Conservation (phyloP, 2,113 vertebrate genomes). For the Paradoxurus hermaphroditus region DNA sequence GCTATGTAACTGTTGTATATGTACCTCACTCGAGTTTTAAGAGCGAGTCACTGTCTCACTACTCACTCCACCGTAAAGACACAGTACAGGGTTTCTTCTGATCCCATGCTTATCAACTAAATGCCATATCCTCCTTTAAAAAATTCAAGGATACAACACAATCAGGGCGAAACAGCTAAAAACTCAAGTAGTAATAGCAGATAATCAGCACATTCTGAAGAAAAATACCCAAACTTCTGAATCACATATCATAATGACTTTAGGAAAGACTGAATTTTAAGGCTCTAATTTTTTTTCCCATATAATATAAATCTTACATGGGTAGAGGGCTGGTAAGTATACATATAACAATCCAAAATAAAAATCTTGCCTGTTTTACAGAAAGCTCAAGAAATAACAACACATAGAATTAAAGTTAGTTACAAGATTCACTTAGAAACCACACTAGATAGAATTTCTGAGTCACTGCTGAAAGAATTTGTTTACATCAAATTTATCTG, state of each 20-base stretch:
- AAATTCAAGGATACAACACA: neutral
- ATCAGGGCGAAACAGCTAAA: neutral
- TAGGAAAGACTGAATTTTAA: neutral
- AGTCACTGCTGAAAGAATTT: neutral
- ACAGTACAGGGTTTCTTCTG: neutral
- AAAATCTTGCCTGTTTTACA: neutral
- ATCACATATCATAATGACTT: neutral
- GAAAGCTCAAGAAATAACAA: neutral
- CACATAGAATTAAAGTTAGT: neutral
- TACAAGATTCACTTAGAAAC: neutral
- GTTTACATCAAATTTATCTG: neutral
- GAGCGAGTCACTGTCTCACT: neutral
- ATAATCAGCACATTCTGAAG: neutral
- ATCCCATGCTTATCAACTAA: neutral
- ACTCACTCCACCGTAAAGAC: neutral
- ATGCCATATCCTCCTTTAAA: neutral
- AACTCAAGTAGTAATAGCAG: neutral
- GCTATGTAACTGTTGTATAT: neutral
- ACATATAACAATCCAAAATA: neutral
- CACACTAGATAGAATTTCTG: neutral
- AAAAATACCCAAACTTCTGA: neutral
- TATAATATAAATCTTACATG: neutral
- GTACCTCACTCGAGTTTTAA: neutral
- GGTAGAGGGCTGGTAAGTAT: neutral
- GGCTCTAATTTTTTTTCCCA: neutral